Base-by-base conservation (phyloP, 1,140 invertebrate species). In the Aleiodes sp. region DNA sequence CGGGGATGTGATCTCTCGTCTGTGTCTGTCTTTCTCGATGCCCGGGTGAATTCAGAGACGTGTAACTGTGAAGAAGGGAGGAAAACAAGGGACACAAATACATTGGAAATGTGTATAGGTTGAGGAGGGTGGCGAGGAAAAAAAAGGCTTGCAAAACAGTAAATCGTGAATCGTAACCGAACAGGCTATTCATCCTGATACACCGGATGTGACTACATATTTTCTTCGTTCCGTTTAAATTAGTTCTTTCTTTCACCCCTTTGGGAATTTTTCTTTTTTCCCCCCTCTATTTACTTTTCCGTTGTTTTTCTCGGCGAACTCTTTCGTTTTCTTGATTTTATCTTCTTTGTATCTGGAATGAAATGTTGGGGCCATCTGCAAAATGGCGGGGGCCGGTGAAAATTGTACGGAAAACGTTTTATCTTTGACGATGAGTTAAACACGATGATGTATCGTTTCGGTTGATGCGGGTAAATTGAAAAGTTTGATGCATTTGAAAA, bases 151-250 rank as follows among this genome's bases (percentile, higher is more conserved):
- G 80, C 68, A 66, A 70, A 74, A 77, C 76, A 74, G 78, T 80
- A 82, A 82, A 83, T 81, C 75, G 78, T 78, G 76, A 73, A 77
- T 80, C 73, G 74, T 75, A 73, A 76, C 75, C 70, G 63, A 62
- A 70, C 60, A 73, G 60, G 75, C 76, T 75, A 83, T 82, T 79
- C 78, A 78, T 82, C 70, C 75, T 76, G 79, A 80, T 82, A 78
- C 74, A 82, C 75, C 77, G 78, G 79, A 82, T 77, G 76, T 75
- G 77, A 81, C 76, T 81, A 78, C 79, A 81, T 82, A 83, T 83
- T 83, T 83, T 76, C 78, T 83, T 79, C 78, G 80, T 79, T 81
- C 71, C 78, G 75, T 82, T 83, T 79, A 81, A 82, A 83, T 83
- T 80, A 82, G 79, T 78, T 82, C 81, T 81, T 82, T 80, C 65